phyloP scores from a whole-genome alignment of 2,113 vertebrate genomes.

The Telmatochromis brichardi region DNA sequence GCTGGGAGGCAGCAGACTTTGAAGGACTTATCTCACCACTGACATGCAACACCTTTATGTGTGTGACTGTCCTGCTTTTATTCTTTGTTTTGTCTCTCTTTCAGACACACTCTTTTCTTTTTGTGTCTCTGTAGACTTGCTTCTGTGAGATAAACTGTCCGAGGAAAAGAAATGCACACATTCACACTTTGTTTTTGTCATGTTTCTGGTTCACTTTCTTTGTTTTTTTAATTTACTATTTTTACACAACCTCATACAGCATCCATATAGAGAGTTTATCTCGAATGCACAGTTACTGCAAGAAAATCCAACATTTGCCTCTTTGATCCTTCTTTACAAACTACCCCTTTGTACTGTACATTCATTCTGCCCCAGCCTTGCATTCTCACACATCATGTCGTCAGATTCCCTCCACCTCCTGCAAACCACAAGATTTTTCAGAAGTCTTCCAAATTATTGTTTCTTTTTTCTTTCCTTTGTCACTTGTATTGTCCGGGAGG shows the following conservation, averaged over 20 bases:
- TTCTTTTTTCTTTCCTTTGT: background rate
- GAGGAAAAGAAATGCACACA: background rate
- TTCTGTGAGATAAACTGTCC: background rate
- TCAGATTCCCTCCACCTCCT: background rate
- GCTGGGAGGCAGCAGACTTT: background rate
- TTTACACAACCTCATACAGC: background rate
- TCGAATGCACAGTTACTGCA: background rate
- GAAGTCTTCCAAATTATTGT: background rate
- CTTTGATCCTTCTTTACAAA: background rate
- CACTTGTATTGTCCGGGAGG: constrained; percentile 16
- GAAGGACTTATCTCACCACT: background rate
- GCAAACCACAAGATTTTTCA: background rate
- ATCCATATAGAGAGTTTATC: background rate
- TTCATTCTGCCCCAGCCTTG: background rate
- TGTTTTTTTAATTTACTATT: background rate
- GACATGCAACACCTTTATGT: background rate
- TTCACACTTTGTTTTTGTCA: background rate
- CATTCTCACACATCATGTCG: background rate
- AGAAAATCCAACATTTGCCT: background rate
- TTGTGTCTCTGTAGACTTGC: background rate
- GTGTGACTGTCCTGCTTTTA: background rate
- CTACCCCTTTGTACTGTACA: background rate
- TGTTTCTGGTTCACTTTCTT: background rate
- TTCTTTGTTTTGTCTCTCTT: background rate
- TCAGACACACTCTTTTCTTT: background rate